Evolutionary conservation across 2,113 vertebrate genomes (phyloP).

Genomic region (Scolopax mira): DNA sequence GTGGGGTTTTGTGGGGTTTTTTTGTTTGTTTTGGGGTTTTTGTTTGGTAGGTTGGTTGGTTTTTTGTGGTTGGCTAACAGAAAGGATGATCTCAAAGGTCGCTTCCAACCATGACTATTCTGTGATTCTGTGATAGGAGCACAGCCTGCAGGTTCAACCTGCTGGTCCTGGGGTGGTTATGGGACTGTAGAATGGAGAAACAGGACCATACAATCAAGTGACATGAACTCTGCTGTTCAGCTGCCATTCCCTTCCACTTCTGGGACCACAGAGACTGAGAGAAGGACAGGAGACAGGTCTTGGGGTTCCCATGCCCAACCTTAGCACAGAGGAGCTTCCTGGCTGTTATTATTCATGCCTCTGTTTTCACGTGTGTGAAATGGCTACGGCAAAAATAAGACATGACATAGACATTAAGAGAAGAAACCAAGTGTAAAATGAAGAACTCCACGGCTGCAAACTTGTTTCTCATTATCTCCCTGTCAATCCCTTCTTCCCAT

Average conservation of each 20-base stretch:
- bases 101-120: too few species aligned
- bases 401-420: background rate
- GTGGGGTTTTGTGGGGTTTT: too few species aligned
- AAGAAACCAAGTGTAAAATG: constrained; percentile 20
- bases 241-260: background rate
- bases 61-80: too few species aligned
- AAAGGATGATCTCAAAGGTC: too few species aligned
- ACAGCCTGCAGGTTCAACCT: background rate
- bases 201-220: background rate
- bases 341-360: background rate
- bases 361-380: background rate
- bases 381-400: background rate
- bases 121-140: background rate
- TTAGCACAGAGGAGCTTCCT: background rate
- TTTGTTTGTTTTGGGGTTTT: too few species aligned
- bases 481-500: background rate
- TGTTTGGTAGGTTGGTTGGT: too few species aligned
- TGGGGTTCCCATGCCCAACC: background rate
- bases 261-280: background rate
- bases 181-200: background rate
- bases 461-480: background rate
- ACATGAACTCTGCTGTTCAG: accelerated
- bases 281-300: background rate
- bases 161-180: background rate
- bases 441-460: background rate